A percentile compares a stretch with the other conserved stretches of the same genome.
Evolutionary conservation across 2,797 vertebrate genomes (phyloP).

Genomic region (Linurgus olivaceus): DNA sequence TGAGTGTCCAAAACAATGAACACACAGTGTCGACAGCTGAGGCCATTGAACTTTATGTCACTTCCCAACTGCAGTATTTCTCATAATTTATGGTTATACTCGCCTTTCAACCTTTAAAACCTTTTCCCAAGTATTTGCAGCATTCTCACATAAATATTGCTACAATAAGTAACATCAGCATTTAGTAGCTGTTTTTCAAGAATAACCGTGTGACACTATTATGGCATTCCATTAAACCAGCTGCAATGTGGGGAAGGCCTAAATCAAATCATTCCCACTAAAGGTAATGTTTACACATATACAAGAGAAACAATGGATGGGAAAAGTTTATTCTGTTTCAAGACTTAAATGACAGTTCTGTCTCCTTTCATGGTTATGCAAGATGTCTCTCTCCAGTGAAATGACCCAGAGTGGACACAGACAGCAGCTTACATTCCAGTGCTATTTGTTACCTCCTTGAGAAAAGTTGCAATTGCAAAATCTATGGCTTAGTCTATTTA

Average conservation of each 20-base stretch:
- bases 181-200: slow-evolving; percentile 73
- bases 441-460: neutral
- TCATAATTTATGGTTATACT: slow-evolving; percentile 68
- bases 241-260: slow-evolving; percentile 48
- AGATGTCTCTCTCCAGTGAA: slow-evolving; percentile 48
- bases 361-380: slow-evolving; percentile 65
- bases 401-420: slow-evolving; percentile 60
- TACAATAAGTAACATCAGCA: slow-evolving; percentile 67
- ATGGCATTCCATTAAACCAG: slow-evolving; percentile 68
- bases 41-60: slow-evolving; percentile 69
- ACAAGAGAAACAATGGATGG: slow-evolving; percentile 52
- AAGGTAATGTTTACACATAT: slow-evolving; percentile 31
- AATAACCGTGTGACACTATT: slow-evolving; percentile 72
- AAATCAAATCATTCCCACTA: slow-evolving; percentile 45
- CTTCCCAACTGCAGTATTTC: slow-evolving; percentile 49
- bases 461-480: neutral
- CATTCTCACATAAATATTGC: slow-evolving; percentile 73
- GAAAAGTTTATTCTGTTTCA: slow-evolving; percentile 67
- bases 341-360: slow-evolving; percentile 71
- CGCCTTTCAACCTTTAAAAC: slow-evolving; percentile 66
- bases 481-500: neutral
- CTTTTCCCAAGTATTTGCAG: slow-evolving; percentile 69
- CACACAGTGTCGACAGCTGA: slow-evolving; percentile 53
- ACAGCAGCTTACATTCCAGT: neutral
- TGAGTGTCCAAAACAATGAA: slow-evolving; percentile 43